phyloP scores from a whole-genome alignment of 2,113 vertebrate species.

The Leptosomus discolor region DNA sequence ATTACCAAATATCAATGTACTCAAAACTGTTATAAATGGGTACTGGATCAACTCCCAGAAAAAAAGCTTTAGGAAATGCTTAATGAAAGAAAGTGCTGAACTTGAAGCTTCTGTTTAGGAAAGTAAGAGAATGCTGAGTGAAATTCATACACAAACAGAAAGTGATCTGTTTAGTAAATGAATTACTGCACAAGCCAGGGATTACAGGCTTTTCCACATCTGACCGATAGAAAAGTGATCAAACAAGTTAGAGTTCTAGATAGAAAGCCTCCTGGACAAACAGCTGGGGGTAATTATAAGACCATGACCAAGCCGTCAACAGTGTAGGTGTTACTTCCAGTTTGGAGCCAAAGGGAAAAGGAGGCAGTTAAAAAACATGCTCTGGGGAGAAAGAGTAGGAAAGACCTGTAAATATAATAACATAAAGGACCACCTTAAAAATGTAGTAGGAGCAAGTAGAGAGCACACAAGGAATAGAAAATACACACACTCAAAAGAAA shows the following conservation, averaged over 20 bases:
- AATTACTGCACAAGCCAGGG: not conserved
- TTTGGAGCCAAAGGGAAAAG: not conserved
- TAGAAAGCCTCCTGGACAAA: not conserved
- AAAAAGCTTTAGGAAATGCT: not conserved
- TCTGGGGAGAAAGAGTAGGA: not conserved
- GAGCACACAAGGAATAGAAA: not conserved
- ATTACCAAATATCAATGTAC: not conserved
- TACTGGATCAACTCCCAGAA: not conserved
- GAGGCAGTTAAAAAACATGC: not conserved
- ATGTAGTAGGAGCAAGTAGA: not conserved
- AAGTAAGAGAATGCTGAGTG: not conserved
- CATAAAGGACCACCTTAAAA: not conserved
- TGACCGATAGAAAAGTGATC: not conserved
- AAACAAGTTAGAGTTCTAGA: not conserved
- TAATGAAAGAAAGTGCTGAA: not conserved
- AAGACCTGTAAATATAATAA: not conserved
- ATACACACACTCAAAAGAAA: not conserved
- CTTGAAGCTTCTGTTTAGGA: not conserved
- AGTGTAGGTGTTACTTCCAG: conserved; percentile 3
- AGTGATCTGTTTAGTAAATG: not conserved
- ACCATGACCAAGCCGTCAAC: not conserved
- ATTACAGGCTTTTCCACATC: not conserved
- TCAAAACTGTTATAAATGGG: not conserved
- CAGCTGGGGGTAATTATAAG: not conserved
- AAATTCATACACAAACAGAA: not conserved